phyloP scores from a whole-genome alignment of 2,113 vertebrate species.

The Aegithalos caudatus region DNA sequence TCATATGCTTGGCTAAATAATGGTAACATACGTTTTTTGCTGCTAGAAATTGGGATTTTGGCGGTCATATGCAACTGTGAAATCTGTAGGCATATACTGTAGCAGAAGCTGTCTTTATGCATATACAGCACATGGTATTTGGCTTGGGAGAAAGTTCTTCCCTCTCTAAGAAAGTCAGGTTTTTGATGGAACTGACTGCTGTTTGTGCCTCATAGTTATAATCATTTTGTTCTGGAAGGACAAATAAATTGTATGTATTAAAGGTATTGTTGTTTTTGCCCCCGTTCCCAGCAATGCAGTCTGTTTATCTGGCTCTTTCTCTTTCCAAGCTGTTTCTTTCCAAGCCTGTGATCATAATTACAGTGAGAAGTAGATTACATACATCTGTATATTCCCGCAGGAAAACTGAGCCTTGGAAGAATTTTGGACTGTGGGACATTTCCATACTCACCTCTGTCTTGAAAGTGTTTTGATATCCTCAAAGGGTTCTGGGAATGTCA shows the following conservation, averaged over 20 bases:
- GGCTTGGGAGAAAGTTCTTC: neutral
- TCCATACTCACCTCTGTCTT: neutral
- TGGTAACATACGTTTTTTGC: constrained; percentile 38
- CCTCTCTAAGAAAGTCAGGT: neutral
- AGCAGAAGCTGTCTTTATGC: constrained; percentile 52
- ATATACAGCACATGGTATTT: constrained; percentile 46
- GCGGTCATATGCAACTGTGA: constrained; percentile 42
- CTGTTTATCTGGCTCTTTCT: neutral
- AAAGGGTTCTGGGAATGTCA: neutral
- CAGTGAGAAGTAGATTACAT: neutral
- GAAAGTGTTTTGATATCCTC: neutral
- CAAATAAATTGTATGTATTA: neutral
- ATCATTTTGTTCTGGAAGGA: neutral
- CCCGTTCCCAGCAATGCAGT: neutral
- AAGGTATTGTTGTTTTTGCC: neutral
- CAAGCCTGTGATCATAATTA: constrained; percentile 6
- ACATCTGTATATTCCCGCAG: neutral
- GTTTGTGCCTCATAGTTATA: neutral
- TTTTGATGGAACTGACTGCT: neutral
- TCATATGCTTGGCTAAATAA: constrained; percentile 40
- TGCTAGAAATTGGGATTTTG: constrained; percentile 48
- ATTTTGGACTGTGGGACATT: neutral
- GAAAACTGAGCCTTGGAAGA: neutral
- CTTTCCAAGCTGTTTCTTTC: neutral
- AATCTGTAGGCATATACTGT: constrained; percentile 51